phyloP scores from a whole-genome alignment of 2,888 invertebrate genomes.

The Tethea ocularis region DNA sequence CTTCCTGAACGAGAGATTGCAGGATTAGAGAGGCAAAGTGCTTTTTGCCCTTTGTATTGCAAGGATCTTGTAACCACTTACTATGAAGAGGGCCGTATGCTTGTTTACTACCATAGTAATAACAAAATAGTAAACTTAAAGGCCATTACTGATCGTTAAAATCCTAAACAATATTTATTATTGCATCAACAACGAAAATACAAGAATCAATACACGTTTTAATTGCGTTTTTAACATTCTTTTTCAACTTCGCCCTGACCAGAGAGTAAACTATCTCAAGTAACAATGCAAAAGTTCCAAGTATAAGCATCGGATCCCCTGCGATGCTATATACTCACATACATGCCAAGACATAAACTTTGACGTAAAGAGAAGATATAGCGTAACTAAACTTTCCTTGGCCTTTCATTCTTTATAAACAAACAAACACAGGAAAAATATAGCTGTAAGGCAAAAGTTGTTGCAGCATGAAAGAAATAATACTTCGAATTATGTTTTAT shows the following conservation, averaged over 20 bases:
- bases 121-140: too few species aligned
- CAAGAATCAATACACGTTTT: background rate
- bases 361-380: background rate
- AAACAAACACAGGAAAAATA: background rate
- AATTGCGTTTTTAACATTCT: background rate
- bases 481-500: background rate
- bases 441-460: too few species aligned
- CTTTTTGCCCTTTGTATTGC: too few species aligned
- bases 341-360: background rate
- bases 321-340: background rate
- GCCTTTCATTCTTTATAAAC: background rate
- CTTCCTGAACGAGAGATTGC: background rate
- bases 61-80: too few species aligned
- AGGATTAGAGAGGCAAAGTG: too few species aligned
- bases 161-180: too few species aligned
- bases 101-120: too few species aligned
- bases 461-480: background rate
- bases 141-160: too few species aligned
- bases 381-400: background rate
- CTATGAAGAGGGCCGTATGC: too few species aligned
- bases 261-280: background rate
- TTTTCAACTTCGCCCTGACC: background rate
- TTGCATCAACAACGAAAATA: background rate
- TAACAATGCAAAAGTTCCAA: slow-evolving; percentile 1
- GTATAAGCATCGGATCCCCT: background rate